A percentile compares a stretch with the other conserved stretches of the same genome.
These are phyloP conservation scores for Conomelus anceps DNA, from an alignment of 2,888 invertebrate species.

Conservation along the genomic window DNA sequence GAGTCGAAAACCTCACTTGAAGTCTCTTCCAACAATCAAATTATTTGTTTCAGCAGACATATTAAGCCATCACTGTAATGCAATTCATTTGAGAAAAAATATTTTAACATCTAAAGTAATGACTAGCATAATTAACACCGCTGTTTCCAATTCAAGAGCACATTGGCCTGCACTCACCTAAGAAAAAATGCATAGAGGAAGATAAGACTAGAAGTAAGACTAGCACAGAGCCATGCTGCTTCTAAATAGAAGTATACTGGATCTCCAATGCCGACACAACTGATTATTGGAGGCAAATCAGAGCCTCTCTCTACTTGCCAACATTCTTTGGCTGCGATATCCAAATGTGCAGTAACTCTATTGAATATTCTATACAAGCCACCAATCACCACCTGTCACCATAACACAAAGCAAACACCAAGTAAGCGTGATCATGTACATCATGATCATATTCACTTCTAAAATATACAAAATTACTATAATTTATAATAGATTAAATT, in stretches of 20 bases:
- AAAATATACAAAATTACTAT: too few relatives aligned
- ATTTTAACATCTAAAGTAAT: too few relatives aligned
- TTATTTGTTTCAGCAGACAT: too few relatives aligned
- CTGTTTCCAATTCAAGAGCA: too few relatives aligned
- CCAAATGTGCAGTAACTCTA: constrained; percentile 40
- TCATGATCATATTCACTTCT: not conserved
- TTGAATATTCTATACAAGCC: constrained; percentile 48
- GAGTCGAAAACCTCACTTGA: too few relatives aligned
- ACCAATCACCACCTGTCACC: constrained; percentile 43
- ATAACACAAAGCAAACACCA: constrained; percentile 35
- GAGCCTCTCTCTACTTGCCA: constrained; percentile 56
- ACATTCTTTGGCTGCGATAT: constrained; percentile 45
- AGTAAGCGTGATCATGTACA: not conserved
- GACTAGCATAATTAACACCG: too few relatives aligned
- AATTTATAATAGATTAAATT: too few relatives aligned
- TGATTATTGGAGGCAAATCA: constrained; percentile 54
- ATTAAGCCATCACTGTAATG: too few relatives aligned
- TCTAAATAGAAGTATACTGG: constrained; percentile 77
- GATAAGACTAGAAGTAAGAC: constrained; percentile 59
- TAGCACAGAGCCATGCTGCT: constrained; percentile 65
- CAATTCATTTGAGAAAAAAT: too few relatives aligned
- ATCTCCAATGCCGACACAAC: constrained; percentile 73
- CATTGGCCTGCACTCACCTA: constrained; percentile 46
- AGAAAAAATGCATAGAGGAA: constrained; percentile 61
- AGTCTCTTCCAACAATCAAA: too few relatives aligned